A percentile compares a stretch with the other conserved stretches of the same genome.
These are phyloP conservation scores for Strigamia maritima DNA, from an alignment of 2,888 invertebrate genomes.

Conservation along the genomic window DNA sequence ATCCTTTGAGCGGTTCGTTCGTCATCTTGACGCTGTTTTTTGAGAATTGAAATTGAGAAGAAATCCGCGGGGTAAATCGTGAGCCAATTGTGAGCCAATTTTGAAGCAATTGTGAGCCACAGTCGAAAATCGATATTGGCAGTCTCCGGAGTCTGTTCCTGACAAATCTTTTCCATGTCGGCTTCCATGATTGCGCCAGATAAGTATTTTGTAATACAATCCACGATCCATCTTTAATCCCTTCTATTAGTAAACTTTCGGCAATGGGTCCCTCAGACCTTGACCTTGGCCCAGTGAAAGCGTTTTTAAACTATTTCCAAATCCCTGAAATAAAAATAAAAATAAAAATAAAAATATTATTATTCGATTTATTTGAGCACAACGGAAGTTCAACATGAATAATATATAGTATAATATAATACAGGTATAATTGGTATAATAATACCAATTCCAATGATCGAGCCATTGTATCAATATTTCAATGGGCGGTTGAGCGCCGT, in stretches of 20 bases:
- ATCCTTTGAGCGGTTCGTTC: constrained; percentile 55
- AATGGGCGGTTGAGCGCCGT: constrained; percentile 92
- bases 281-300: constrained; percentile 56
- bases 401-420: no score
- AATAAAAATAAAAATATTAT: constrained; percentile 43
- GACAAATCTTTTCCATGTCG: constrained; percentile 54
- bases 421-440: no score
- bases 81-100: no score
- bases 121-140: constrained; percentile 55
- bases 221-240: constrained; percentile 54
- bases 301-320: constrained; percentile 54
- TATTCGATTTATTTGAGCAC: no score
- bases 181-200: constrained; percentile 56
- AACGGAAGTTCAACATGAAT: no score
- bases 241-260: constrained; percentile 53
- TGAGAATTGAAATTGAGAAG: constrained; percentile 55
- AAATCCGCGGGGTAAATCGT: constrained; percentile 50
- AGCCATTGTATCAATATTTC: constrained; percentile 86
- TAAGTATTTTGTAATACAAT: no score
- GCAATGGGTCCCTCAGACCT: constrained; percentile 56
- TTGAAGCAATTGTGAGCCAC: no score
- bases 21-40: constrained; percentile 56
- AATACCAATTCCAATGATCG: constrained; percentile 85
- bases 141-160: constrained; percentile 53
- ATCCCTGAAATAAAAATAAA: no score